Evolutionary conservation across 2,797 vertebrate species (phyloP).

Genomic region (Acanthopagrus latus): DNA sequence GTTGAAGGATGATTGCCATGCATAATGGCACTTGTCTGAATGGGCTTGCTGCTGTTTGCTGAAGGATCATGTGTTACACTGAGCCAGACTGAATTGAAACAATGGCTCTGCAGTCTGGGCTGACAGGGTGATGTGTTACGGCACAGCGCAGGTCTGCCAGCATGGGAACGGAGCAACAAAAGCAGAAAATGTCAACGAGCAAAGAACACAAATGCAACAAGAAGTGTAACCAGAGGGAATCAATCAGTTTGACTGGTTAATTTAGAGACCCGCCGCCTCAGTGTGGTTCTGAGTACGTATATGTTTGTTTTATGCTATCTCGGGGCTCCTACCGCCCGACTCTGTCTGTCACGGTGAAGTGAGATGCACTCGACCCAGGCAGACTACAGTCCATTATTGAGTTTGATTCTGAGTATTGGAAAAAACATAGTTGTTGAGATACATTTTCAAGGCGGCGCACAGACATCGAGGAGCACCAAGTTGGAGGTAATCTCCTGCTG

Average conservation of each 20-base stretch:
- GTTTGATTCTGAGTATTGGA: constrained; percentile 76
- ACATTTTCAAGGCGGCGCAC: constrained; percentile 72
- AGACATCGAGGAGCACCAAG: constrained; percentile 63
- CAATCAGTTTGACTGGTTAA: constrained; percentile 75
- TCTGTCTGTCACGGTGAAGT: constrained; percentile 71
- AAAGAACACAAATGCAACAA: constrained; percentile 67
- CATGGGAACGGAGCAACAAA: constrained; percentile 60
- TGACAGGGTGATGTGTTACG: constrained; percentile 70
- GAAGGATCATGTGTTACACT: constrained; percentile 74
- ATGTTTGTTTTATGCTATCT: constrained; percentile 54
- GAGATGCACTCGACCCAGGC: constrained; percentile 60
- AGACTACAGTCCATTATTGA: constrained; percentile 71
- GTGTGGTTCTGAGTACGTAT: constrained; percentile 33
- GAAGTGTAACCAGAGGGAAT: constrained; percentile 65
- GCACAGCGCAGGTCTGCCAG: constrained; percentile 55
- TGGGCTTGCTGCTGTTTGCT: constrained; percentile 74
- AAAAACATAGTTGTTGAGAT: constrained; percentile 76
- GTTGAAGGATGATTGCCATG: constrained; percentile 59
- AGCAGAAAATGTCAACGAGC: constrained; percentile 77
- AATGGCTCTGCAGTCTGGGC: constrained; percentile 58
- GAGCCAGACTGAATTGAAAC: constrained; percentile 74
- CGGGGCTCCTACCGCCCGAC: constrained; percentile 24
- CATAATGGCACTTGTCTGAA: constrained; percentile 68
- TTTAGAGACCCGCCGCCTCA: constrained; percentile 45
- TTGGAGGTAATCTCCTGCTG: constrained; percentile 81